Conservation (phyloP, 1,140 invertebrate species). For the Caerostris darwini region DNA sequence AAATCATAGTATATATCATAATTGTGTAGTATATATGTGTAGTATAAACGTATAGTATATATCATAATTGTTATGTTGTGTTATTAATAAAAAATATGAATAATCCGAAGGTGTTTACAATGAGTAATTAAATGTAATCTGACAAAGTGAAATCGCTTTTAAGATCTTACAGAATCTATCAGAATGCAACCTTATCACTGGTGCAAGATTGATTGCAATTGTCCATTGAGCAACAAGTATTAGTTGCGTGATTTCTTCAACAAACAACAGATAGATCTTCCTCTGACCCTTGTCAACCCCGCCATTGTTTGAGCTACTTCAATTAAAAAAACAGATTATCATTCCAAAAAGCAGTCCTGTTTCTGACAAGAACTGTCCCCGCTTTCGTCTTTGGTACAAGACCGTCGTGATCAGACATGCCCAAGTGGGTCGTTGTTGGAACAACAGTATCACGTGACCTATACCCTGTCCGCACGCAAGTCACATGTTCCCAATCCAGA, state of each 20-base stretch:
- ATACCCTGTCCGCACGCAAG: not conserved
- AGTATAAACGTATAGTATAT: too few relatives aligned
- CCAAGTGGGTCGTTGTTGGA: conserved; percentile 3
- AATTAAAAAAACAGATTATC: conserved; percentile 26
- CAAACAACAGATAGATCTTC: not conserved
- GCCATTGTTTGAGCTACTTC: not conserved
- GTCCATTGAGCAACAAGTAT: not conserved
- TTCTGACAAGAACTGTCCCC: not conserved
- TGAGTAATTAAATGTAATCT: too few relatives aligned
- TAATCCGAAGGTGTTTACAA: too few relatives aligned
- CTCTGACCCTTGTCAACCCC: not conserved
- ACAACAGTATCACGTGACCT: not conserved
- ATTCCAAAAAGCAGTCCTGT: not conserved
- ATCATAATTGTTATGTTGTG: too few relatives aligned
- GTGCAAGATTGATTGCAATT: conserved; percentile 23
- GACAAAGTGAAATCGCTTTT: too few relatives aligned
- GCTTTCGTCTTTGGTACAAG: not conserved
- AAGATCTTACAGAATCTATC: not conserved
- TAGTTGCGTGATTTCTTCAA: conserved; percentile 4
- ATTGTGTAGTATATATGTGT: too few relatives aligned
- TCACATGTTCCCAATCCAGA: not conserved
- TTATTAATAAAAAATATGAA: too few relatives aligned
- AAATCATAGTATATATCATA: too few relatives aligned
- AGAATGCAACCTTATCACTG: not conserved
- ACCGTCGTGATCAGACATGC: not conserved